Percentiles rank a stretch among this genome's conserved stretches.
Conservation (phyloP, 2,888 invertebrate genomes). For the Ophion ellenae region DNA sequence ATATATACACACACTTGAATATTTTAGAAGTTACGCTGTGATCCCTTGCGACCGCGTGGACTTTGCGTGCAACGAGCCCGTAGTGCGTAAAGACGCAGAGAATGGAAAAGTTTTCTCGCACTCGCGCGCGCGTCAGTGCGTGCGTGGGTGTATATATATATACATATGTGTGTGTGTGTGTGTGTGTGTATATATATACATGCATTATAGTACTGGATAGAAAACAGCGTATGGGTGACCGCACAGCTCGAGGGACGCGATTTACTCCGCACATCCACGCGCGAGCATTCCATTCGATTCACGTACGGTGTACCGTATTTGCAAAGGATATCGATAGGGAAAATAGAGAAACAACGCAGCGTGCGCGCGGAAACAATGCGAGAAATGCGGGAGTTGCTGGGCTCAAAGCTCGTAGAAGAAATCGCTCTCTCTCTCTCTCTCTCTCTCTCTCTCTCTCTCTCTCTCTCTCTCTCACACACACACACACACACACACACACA, state of each 20-base stretch:
- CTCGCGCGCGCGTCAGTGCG: conserved; percentile 49
- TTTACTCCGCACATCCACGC: conserved; percentile 26
- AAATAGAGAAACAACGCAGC: neutral
- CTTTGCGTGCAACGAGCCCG: conserved; percentile 48
- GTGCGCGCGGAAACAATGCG: neutral
- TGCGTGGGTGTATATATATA: conserved; percentile 24
- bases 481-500: too few relatives aligned
- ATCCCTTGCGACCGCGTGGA: neutral
- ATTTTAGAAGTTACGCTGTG: neutral
- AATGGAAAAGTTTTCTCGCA: conserved; percentile 25
- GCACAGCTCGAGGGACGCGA: conserved; percentile 49
- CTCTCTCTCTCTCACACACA: too few relatives aligned
- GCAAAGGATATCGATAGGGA: neutral
- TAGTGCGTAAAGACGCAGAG: conserved; percentile 43
- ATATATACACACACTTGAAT: neutral
- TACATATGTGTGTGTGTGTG: too few relatives aligned
- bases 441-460: too few relatives aligned
- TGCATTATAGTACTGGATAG: too few relatives aligned
- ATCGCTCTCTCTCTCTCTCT: too few relatives aligned
- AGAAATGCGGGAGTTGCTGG: too few relatives aligned
- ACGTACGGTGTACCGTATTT: neutral
- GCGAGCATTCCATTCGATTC: conserved; percentile 25
- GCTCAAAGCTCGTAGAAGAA: too few relatives aligned
- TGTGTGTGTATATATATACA: too few relatives aligned
- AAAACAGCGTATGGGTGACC: conserved; percentile 10